Evolutionary conservation across 1,140 invertebrate species (phyloP).

Genomic region (Holotrichia oblita): DNA sequence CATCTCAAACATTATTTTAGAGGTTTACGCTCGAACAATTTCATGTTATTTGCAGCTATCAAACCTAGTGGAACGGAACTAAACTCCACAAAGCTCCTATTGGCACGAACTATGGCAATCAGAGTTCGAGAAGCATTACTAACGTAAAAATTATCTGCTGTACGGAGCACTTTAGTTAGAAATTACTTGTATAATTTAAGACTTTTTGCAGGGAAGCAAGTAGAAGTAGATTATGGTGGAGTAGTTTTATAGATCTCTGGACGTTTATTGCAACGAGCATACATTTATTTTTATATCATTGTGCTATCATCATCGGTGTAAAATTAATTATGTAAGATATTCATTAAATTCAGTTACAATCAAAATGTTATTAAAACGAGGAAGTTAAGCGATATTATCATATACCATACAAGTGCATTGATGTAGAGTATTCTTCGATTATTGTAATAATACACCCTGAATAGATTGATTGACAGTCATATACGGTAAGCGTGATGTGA

Average conservation of each 20-base stretch:
- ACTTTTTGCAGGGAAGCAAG: background rate
- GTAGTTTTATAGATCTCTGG: too few species aligned
- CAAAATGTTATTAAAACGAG: background rate
- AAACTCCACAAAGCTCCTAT: slow-evolving; percentile 32
- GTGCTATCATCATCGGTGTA: too few species aligned
- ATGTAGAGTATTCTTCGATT: slow-evolving; percentile 5
- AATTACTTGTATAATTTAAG: background rate
- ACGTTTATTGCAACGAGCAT: too few species aligned
- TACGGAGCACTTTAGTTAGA: background rate
- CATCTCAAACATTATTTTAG: slow-evolving; percentile 37
- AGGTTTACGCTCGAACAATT: slow-evolving; percentile 28
- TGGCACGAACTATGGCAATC: slow-evolving; percentile 16
- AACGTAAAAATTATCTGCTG: slow-evolving; percentile 24
- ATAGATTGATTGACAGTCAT: slow-evolving; percentile 19
- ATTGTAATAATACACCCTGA: background rate
- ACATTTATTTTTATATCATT: too few species aligned
- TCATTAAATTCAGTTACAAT: background rate
- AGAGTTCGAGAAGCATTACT: slow-evolving; percentile 5
- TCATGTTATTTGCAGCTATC: slow-evolving; percentile 29
- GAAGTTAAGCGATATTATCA: background rate
- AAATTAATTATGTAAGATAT: too few species aligned
- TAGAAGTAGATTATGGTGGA: background rate
- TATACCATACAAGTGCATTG: background rate
- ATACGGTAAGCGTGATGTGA: background rate
- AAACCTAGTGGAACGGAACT: slow-evolving; percentile 29